Evolutionary conservation across 2,797 vertebrate genomes (phyloP).

Genomic region (Onychomys arenicola): DNA sequence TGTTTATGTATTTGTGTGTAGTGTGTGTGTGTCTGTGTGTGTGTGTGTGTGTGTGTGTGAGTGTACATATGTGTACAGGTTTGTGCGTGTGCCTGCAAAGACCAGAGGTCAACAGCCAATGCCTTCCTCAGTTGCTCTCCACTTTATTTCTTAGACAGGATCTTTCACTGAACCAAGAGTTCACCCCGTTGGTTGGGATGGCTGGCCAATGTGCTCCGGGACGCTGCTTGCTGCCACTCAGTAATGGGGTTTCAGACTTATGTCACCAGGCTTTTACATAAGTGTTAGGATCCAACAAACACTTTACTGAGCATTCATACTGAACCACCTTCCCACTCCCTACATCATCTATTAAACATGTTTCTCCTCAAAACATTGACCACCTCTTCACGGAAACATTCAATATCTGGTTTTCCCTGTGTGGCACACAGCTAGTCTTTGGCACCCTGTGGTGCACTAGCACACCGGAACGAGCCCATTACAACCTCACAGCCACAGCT

Average conservation of each 20-base stretch:
- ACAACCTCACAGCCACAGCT: background rate
- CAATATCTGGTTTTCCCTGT: background rate
- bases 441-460: background rate
- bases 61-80: background rate
- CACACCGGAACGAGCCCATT: background rate
- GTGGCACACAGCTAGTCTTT: background rate
- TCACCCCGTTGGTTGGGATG: background rate
- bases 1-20: background rate
- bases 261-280: background rate
- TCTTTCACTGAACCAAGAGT: background rate
- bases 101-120: background rate
- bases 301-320: background rate
- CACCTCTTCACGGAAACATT: background rate
- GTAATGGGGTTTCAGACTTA: background rate
- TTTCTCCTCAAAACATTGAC: background rate
- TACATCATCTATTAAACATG: background rate
- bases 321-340: background rate
- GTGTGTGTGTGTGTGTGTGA: background rate
- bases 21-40: background rate
- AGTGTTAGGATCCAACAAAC: background rate
- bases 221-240: accelerated
- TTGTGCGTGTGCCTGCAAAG: background rate
- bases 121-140: background rate
- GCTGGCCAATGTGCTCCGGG: background rate
- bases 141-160: background rate